Base-by-base conservation (phyloP, 2,888 invertebrate species). In the Troides helena region DNA sequence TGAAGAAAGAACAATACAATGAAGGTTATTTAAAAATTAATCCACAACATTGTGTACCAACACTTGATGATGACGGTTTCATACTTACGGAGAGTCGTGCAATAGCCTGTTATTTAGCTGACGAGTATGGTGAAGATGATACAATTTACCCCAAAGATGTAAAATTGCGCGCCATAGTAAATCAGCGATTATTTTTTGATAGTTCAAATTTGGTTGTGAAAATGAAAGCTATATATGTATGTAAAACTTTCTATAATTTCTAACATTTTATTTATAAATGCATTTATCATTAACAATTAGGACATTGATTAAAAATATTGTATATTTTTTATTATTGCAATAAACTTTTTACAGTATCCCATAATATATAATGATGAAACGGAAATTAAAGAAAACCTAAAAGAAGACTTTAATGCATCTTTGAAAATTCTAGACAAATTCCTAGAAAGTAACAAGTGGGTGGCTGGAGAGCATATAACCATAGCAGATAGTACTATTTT, bases 41-140 rank as follows among this genome's bases (percentile, higher is more conserved):
- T 81, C 95, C 95, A 14, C 95, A 95, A 78, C 95, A 95, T 80
- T 93, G 93, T 69, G 85, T 95, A 7, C 96, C 95, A 8, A 95
- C 95, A 12, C 85, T 95, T 70, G 94, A 94, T 43, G 95, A 95
- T 80, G 92, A 94, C 71, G 95, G 94, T n/a, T 95, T 95, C 78
- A 81, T 91, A 23, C 71, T 95, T 57, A 95, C 95, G 94, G 95
- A 95, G 80, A 95, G 95, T 75, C 92, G 94, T 50, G 95, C 95
- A 17, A 95, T 95, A 70, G 90, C 93, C 4, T 83, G 90, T 4
- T 95, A 95, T 80, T 87, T 95, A 73, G 94, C 93, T 0, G 92
- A 93, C 72, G 91, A 93, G 71, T 95, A 94, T 80, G 94, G 90
- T 1, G 94, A 93, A 79, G 92, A 94, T 75, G 94, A 94, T 72